A percentile compares a stretch with the other conserved stretches of the same genome.
Conservation (phyloP, 1,140 invertebrate genomes). For the Leptinotarsa defecta region DNA sequence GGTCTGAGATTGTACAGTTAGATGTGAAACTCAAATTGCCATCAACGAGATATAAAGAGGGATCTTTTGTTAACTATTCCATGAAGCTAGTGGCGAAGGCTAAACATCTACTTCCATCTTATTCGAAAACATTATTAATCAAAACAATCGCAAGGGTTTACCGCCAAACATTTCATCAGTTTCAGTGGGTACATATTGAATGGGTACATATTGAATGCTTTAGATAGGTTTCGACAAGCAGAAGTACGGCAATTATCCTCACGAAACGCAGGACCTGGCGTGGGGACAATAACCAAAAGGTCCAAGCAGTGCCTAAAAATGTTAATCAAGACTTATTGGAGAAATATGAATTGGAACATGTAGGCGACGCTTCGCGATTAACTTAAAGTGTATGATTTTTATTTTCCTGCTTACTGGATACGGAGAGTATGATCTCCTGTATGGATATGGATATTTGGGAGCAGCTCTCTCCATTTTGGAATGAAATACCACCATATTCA, state of each 20-base stretch:
- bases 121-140: not conserved
- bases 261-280: not conserved
- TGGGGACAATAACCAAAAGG: not conserved
- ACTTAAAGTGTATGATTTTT: not conserved
- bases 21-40: not conserved
- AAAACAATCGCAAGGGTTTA: not conserved
- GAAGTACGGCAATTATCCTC: not conserved
- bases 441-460: not conserved
- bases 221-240: not conserved
- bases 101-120: not conserved
- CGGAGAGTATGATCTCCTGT: not conserved
- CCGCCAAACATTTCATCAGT: not conserved
- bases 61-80: not conserved
- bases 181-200: not conserved
- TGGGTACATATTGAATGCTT: no score
- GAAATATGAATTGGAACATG: not conserved
- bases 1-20: not conserved
- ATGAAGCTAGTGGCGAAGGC: not conserved
- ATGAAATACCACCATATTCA: not conserved
- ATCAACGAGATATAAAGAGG: not conserved
- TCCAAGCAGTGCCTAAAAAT: not conserved
- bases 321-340: not conserved
- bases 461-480: not conserved
- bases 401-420: not conserved
- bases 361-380: not conserved